These are phyloP conservation scores for Hypsopygia costalis DNA, from an alignment of 2,888 invertebrate species.

Conservation along the genomic window DNA sequence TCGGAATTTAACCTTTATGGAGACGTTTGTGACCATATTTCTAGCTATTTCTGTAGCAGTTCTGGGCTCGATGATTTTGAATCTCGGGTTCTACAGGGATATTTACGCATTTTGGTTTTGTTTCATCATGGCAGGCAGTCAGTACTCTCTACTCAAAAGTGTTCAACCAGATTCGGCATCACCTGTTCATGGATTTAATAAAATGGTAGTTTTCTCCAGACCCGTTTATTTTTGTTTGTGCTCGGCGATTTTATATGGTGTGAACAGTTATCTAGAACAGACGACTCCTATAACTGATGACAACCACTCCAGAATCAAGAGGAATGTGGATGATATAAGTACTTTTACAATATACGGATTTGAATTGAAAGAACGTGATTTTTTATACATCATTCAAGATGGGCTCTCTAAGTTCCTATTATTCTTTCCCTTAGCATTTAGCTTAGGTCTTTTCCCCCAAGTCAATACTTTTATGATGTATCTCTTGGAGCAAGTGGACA, in stretches of 20 bases:
- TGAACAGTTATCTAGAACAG: conserved; percentile 60
- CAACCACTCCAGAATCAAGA: conserved; percentile 38
- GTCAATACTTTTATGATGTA: conserved; percentile 98
- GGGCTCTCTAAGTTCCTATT: conserved; percentile 89
- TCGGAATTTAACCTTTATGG: conserved; percentile 90
- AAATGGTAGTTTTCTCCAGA: conserved; percentile 95
- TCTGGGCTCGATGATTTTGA: conserved; percentile 90
- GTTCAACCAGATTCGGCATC: conserved; percentile 99
- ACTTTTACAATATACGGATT: conserved; percentile 71
- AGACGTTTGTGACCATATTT: conserved; percentile 90
- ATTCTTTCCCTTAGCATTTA: conserved; percentile 96
- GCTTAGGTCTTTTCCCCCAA: conserved; percentile 97
- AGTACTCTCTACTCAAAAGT: conserved; percentile 97
- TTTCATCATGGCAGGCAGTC: conserved; percentile 98
- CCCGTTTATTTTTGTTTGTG: conserved; percentile 96
- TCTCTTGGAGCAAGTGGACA: conserved; percentile 96
- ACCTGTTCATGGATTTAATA: conserved; percentile 98
- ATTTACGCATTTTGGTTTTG: conserved; percentile 97
- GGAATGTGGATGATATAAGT: conserved; percentile 44
- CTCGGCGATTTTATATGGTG: conserved; percentile 76
- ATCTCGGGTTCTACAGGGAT: conserved; percentile 93
- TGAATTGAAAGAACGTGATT: conserved; percentile 72
- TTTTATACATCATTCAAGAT: conserved; percentile 85
- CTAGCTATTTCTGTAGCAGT: conserved; percentile 92
- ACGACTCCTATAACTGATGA: conserved; percentile 33